A percentile compares a stretch with the other conserved stretches of the same genome.
Conservation (phyloP, 2,888 invertebrate species). For the Pachliopta kotzebuea region DNA sequence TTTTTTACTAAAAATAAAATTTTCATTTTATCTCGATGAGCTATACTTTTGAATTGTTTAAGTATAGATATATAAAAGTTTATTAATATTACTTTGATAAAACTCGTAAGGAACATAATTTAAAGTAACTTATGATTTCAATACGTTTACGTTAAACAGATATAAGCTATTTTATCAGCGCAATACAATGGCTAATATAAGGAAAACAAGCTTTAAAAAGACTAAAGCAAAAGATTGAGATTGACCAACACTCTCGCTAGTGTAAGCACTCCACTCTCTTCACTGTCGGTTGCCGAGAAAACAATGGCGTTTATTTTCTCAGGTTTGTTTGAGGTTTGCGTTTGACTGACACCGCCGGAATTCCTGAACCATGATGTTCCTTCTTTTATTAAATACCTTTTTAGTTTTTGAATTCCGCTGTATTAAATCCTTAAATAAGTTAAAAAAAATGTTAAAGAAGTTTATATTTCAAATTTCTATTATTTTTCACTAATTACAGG, state of each 20-base stretch:
- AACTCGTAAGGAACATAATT: no score
- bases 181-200: neutral
- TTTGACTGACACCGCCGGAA: constrained; percentile 46
- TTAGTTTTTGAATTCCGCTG: neutral
- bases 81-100: no score
- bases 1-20: constrained; percentile 33
- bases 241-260: constrained; percentile 48
- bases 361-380: constrained; percentile 41
- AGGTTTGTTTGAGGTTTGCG: constrained; percentile 61
- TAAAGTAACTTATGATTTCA: no score
- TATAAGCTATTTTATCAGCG: neutral
- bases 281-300: constrained; percentile 51
- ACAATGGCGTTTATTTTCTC: constrained; percentile 59
- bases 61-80: no score
- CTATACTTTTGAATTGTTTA: no score
- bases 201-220: constrained; percentile 28
- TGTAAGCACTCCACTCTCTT: constrained; percentile 47
- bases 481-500: no score
- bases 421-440: neutral
- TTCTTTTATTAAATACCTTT: constrained; percentile 38
- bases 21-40: neutral
- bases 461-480: no score
- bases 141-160: neutral
- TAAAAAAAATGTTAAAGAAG: neutral
- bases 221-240: constrained; percentile 46